Percentiles rank a stretch among this genome's conserved stretches.
Evolutionary conservation across 2,888 invertebrate genomes (phyloP).

Genomic region (Synanthedon myopaeformis): DNA sequence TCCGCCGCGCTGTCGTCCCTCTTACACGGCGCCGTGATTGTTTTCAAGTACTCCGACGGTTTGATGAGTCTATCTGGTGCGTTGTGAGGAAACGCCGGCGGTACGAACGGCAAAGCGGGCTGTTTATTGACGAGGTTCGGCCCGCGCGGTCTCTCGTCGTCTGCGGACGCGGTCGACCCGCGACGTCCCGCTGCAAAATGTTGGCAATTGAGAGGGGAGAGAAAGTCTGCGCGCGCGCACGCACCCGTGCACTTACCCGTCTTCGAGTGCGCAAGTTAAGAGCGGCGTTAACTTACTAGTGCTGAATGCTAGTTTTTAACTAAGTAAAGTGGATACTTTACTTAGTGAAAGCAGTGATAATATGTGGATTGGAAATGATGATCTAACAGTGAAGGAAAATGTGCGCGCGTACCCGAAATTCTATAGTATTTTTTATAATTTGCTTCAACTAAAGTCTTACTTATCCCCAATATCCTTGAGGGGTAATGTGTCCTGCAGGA

Average conservation of each 20-base stretch:
- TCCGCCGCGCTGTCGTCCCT: conserved; percentile 68
- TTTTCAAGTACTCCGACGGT: conserved; percentile 91
- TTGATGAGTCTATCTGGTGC: conserved; percentile 89
- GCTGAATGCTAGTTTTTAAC: too few relatives aligned
- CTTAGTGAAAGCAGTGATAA: too few relatives aligned
- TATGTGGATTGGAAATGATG: too few relatives aligned
- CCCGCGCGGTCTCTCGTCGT: conserved; percentile 67
- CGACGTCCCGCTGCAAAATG: conserved; percentile 57
- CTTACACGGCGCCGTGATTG: conserved; percentile 77
- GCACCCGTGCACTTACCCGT: conserved; percentile 19
- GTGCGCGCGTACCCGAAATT: too few relatives aligned
- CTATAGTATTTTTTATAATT: too few relatives aligned
- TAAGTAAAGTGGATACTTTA: too few relatives aligned
- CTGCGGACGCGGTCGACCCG: conserved; percentile 51
- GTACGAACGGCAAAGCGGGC: conserved; percentile 89
- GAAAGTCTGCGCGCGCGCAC: conserved; percentile 47
- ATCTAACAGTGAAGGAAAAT: too few relatives aligned
- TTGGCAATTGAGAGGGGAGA: conserved; percentile 46
- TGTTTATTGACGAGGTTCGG: conserved; percentile 85
- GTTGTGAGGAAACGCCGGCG: conserved; percentile 87
- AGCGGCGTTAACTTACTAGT: too few relatives aligned
- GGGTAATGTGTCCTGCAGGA: too few relatives aligned
- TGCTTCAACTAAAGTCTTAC: too few relatives aligned
- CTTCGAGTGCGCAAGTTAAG: neutral
- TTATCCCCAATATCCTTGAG: too few relatives aligned